phyloP scores from a whole-genome alignment of 1,140 invertebrate genomes.

The Leptinotarsa texana region DNA sequence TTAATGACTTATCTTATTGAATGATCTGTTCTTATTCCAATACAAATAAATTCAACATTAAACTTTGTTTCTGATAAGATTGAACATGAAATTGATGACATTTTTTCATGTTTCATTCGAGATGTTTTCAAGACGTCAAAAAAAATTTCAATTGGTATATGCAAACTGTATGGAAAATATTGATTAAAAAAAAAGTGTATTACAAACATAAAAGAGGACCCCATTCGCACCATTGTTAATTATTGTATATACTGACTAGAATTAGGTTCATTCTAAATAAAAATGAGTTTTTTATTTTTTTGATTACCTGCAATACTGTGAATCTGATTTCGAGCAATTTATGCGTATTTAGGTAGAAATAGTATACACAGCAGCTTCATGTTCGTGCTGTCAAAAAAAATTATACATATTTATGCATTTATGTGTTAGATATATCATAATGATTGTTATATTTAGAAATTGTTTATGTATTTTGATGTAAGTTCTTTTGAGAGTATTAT shows the following conservation, averaged over 20 bases:
- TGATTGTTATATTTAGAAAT: constrained; percentile 50
- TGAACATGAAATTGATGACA: too few relatives aligned
- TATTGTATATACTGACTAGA: background rate
- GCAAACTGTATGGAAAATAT: too few relatives aligned
- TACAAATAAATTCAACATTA: too few relatives aligned
- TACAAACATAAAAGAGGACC: background rate
- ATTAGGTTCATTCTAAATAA: background rate
- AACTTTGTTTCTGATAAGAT: too few relatives aligned
- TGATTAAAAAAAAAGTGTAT: too few relatives aligned
- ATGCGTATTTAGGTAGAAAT: constrained; percentile 38
- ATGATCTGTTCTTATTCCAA: too few relatives aligned
- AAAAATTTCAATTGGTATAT: too few relatives aligned
- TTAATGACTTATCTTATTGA: too few relatives aligned
- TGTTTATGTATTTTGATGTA: constrained; percentile 50
- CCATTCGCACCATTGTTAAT: background rate
- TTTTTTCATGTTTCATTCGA: too few relatives aligned
- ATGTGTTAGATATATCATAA: constrained; percentile 46
- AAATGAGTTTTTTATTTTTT: background rate
- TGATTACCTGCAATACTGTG: background rate
- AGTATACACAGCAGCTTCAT: constrained; percentile 42
- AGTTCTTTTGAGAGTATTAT: constrained; percentile 15
- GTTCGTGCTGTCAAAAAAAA: constrained; percentile 45
- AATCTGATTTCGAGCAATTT: constrained; percentile 2
- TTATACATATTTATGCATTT: constrained; percentile 42
- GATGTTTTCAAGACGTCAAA: too few relatives aligned